Percentiles rank a stretch among this genome's conserved stretches.
Evolutionary conservation across 2,888 invertebrate genomes (phyloP).

Genomic region (Sycophila texana): DNA sequence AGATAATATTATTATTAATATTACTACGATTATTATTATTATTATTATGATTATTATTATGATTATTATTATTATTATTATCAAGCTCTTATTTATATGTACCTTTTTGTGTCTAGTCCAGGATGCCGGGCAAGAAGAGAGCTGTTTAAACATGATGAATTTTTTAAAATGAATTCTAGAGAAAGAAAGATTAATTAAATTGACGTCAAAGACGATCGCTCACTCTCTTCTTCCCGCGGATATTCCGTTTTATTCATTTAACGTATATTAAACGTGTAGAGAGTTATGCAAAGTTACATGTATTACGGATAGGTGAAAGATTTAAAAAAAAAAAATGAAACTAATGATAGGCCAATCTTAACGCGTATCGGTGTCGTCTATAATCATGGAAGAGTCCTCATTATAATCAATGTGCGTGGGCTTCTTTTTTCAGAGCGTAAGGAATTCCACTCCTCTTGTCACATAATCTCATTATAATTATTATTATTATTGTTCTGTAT

Average conservation of each 20-base stretch:
- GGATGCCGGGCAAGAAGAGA: constrained; percentile 59
- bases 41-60: too few relatives aligned
- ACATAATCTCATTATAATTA: constrained; percentile 60
- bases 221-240: constrained; percentile 50
- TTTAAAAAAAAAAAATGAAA: constrained; percentile 13
- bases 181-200: constrained; percentile 21
- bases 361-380: constrained; percentile 47
- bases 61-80: constrained; percentile 60
- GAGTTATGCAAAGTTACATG: constrained; percentile 52
- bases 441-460: constrained; percentile 52
- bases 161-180: constrained; percentile 8
- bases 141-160: constrained; percentile 25
- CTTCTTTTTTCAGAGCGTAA: constrained; percentile 48
- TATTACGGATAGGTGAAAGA: constrained; percentile 38
- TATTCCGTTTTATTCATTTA: constrained; percentile 57
- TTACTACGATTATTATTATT: constrained; percentile 55
- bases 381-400: constrained; percentile 44
- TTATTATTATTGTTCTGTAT: constrained; percentile 62
- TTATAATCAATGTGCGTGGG: constrained; percentile 46
- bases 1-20: constrained; percentile 31
- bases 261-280: constrained; percentile 54
- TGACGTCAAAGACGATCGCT: not conserved
- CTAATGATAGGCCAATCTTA: not conserved
- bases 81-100: constrained; percentile 72
- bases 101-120: constrained; percentile 74